Evolutionary conservation across 2,888 invertebrate genomes (phyloP).

Genomic region (Ophion slaviceki): DNA sequence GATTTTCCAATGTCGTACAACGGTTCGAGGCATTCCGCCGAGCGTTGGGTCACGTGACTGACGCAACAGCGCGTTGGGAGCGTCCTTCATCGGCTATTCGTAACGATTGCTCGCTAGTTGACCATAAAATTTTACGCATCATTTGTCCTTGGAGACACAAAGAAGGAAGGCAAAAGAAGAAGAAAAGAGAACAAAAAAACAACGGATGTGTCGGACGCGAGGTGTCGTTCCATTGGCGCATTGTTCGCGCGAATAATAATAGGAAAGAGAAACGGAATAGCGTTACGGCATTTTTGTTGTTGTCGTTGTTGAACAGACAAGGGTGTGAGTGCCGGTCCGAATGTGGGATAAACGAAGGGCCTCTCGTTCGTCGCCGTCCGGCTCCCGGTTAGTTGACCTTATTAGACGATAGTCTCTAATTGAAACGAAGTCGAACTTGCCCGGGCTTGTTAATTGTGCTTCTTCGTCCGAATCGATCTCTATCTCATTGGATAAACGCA

Average conservation of each 20-base stretch:
- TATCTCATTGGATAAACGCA: conserved; percentile 68
- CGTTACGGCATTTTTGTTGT: neutral
- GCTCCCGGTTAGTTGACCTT: conserved; percentile 68
- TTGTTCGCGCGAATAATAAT: conserved; percentile 42
- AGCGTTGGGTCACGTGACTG: neutral
- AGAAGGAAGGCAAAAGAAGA: conserved; percentile 20
- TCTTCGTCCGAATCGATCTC: conserved; percentile 68
- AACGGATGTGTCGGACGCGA: conserved; percentile 45
- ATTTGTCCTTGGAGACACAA: conserved; percentile 56
- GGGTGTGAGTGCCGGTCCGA: conserved; percentile 24
- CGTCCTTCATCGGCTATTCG: conserved; percentile 67
- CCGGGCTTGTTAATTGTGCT: conserved; percentile 65
- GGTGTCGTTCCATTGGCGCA: conserved; percentile 43
- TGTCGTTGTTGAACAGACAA: conserved; percentile 9
- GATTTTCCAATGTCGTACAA: neutral
- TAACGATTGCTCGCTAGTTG: conserved; percentile 63
- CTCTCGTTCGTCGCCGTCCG: neutral
- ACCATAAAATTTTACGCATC: conserved; percentile 56
- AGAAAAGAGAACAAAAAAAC: neutral
- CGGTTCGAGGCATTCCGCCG: neutral
- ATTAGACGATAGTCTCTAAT: conserved; percentile 69
- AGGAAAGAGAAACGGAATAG: conserved; percentile 20
- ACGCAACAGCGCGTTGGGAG: neutral
- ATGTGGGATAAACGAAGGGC: conserved; percentile 50
- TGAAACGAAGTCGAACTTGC: conserved; percentile 65